These are phyloP conservation scores for Pica pica DNA, from an alignment of 2,113 vertebrate species.

Conservation along the genomic window DNA sequence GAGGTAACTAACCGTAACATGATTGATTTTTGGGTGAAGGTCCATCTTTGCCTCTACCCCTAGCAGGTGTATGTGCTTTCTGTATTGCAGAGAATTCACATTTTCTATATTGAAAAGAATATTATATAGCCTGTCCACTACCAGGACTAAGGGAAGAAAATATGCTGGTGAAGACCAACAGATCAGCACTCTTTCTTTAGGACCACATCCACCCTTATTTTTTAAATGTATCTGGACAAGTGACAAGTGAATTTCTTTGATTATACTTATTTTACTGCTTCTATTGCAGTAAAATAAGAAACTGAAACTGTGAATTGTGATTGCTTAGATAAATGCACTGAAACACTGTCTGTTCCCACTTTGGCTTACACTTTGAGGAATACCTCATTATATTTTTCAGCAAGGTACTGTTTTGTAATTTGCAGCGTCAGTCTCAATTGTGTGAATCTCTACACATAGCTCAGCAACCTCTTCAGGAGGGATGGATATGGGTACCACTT, in stretches of 20 bases:
- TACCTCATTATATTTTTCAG: neutral
- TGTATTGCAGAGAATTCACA: neutral
- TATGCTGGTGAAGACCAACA: neutral
- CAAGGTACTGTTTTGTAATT: neutral
- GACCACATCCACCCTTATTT: neutral
- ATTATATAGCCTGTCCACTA: neutral
- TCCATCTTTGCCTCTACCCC: neutral
- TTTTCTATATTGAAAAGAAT: neutral
- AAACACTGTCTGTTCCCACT: neutral
- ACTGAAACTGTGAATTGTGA: neutral
- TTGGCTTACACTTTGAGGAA: neutral
- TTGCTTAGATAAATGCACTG: neutral
- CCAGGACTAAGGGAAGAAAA: neutral
- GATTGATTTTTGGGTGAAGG: conserved; percentile 28
- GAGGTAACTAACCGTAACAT: conserved; percentile 27
- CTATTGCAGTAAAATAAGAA: neutral
- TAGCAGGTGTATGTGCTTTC: neutral
- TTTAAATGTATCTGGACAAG: neutral
- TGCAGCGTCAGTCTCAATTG: neutral
- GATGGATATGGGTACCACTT: neutral
- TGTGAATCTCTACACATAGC: neutral
- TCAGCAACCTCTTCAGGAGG: neutral
- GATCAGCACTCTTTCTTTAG: neutral
- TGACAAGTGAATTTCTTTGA: neutral
- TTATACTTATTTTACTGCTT: neutral